phyloP scores from a whole-genome alignment of 2,797 vertebrate species.

The Otus scops region DNA sequence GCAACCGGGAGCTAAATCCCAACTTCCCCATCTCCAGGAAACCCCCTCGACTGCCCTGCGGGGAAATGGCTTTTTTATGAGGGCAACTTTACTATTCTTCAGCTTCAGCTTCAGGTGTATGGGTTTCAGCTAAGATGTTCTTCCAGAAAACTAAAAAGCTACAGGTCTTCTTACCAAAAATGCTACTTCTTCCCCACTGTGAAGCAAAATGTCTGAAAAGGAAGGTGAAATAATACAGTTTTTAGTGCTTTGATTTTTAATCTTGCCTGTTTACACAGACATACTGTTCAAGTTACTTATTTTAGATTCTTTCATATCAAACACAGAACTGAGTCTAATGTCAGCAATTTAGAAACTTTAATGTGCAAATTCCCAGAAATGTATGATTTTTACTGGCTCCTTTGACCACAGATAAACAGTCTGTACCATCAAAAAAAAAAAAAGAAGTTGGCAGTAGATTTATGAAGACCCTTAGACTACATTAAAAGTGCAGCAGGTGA shows the following conservation, averaged over 20 bases:
- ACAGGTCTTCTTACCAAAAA: background rate
- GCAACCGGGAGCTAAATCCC: background rate
- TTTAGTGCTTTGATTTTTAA: background rate
- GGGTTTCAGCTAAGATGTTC: background rate
- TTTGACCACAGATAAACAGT: background rate
- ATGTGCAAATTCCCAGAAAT: background rate
- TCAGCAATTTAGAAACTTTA: background rate
- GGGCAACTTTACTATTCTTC: background rate
- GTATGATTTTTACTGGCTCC: background rate
- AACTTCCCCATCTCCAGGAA: background rate
- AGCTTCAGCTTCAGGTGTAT: background rate
- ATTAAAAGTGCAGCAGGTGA: background rate
- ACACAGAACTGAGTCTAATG: background rate
- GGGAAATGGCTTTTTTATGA: background rate
- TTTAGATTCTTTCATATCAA: background rate
- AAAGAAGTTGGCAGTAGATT: background rate
- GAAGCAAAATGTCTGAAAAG: background rate
- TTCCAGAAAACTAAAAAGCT: background rate
- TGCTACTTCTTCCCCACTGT: background rate
- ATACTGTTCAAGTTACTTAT: background rate
- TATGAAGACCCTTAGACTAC: background rate
- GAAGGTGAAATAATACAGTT: background rate
- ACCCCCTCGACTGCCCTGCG: background rate
- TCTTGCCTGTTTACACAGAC: background rate
- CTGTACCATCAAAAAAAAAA: background rate